Conservation (phyloP, 2,113 vertebrate species). For the Brachyistius frenatus region DNA sequence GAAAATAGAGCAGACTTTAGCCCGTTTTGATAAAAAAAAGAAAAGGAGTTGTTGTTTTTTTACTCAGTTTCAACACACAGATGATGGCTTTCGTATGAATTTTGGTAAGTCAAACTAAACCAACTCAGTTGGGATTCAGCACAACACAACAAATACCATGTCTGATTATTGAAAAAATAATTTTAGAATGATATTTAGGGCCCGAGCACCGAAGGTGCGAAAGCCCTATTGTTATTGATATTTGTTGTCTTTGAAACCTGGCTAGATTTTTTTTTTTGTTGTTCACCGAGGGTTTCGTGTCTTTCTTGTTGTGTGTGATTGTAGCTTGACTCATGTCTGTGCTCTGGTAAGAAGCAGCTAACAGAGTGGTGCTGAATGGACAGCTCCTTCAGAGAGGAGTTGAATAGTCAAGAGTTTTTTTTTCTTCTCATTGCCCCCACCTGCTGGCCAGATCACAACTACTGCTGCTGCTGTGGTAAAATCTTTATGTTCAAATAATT, state of each 20-base stretch:
- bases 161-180: background rate
- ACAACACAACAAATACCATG: background rate
- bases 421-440: slow-evolving; percentile 50
- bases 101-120: background rate
- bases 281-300: background rate
- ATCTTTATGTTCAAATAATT: background rate
- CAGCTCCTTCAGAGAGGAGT: slow-evolving; percentile 77
- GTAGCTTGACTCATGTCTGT: background rate
- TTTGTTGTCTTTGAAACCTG: background rate
- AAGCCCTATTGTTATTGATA: background rate
- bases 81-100: background rate
- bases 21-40: too few relatives aligned
- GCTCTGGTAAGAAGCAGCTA: background rate
- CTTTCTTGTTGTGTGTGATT: background rate
- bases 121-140: background rate
- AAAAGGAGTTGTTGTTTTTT: too few relatives aligned
- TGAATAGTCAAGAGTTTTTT: slow-evolving; percentile 3
- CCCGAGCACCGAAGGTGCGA: too few relatives aligned
- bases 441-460: slow-evolving; percentile 52
- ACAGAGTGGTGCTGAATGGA: slow-evolving; percentile 83
- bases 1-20: background rate
- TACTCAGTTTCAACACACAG: background rate
- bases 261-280: background rate
- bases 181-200: too few relatives aligned
- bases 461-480: background rate